These are phyloP conservation scores for Xiphydria camelus DNA, from an alignment of 2,888 invertebrate species.

Conservation along the genomic window DNA sequence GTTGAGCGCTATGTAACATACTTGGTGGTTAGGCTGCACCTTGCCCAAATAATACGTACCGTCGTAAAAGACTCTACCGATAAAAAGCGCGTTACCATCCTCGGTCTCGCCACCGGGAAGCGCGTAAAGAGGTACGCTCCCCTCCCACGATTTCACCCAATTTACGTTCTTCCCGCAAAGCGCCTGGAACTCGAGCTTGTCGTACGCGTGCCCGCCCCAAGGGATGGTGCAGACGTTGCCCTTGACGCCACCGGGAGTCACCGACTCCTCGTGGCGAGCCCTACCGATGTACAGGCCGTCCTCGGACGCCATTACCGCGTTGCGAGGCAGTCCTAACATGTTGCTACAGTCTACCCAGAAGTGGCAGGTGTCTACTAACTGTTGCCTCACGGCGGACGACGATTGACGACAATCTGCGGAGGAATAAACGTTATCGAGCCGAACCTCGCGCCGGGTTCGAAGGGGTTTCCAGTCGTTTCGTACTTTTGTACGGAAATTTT, in stretches of 20 bases:
- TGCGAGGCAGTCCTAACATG: conserved; percentile 30
- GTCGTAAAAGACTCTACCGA: conserved; percentile 42
- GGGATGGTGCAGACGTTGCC: conserved; percentile 28
- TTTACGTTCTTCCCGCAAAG: conserved; percentile 38
- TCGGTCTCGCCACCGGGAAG: conserved; percentile 46
- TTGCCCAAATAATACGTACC: conserved; percentile 42
- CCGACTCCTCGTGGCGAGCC: conserved; percentile 29
- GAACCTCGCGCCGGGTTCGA: no score
- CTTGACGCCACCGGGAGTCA: conserved; percentile 37
- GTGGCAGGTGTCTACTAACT: conserved; percentile 33
- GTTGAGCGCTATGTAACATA: conserved; percentile 41
- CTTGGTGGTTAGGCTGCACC: conserved; percentile 46
- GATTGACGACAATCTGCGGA: conserved; percentile 31
- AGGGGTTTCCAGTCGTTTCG: no score
- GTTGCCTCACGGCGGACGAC: conserved; percentile 31
- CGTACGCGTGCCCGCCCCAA: conserved; percentile 35
- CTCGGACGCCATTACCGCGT: conserved; percentile 35
- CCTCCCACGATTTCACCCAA: conserved; percentile 44
- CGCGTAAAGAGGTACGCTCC: conserved; percentile 46
- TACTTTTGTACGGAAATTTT: no score
- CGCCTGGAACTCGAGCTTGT: conserved; percentile 39
- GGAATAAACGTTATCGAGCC: conserved; percentile 4
- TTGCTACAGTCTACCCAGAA: conserved; percentile 40
- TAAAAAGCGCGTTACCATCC: conserved; percentile 41
- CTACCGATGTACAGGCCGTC: conserved; percentile 40